Base-by-base conservation (phyloP, 2,113 vertebrate species). In the Phyllostomus discolor region DNA sequence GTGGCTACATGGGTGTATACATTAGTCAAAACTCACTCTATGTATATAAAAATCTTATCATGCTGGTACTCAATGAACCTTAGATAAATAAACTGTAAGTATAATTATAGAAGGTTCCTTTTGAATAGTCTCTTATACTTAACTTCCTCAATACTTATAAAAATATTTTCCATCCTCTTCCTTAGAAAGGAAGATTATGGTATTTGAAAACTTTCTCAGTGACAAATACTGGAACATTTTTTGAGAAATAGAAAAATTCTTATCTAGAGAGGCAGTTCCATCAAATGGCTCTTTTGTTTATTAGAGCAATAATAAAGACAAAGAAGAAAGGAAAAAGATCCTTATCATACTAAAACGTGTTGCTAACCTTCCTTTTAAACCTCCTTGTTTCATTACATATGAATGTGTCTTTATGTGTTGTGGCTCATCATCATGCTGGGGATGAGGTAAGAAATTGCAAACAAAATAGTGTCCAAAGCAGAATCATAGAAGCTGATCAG, bases 261-360 rank as follows among this genome's bases (percentile, higher is more conserved):
- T 75, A 83, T 80, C 35, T 70, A 92, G 26, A 35, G 54, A 88
- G 62, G 52, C 48, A 91, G 22, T 66, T 41, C 81, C 67, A 76
- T 82, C 50, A 48, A 66, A 67, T 46, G 43, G 43, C 24, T 88
- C 41, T n/a, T 43, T 92, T 91, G 78, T 66, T 91, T 70, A 92
- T 33, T 54, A 85, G n/a, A 76, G n/a, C 70, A 88, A 83, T 86
- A 81, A 96, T 78, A 80, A 96, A 93, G 79, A 73, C 52, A 81
- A 84, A 84, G 33, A 90, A 86, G 38, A 66, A 75, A 94, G 54
- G 10, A 5, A 33, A 35, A 66, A 97, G 94, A 72, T 84, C 75
- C 84, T 84, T 67, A 83, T 86, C n/a, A 48, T 50, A 84, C 20
- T 8, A 75, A 76, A 94, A 59, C 2, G 0, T n/a, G 19, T 87